Evolutionary conservation across 2,113 vertebrate species (phyloP).

Genomic region (Elephantulus edwardii): DNA sequence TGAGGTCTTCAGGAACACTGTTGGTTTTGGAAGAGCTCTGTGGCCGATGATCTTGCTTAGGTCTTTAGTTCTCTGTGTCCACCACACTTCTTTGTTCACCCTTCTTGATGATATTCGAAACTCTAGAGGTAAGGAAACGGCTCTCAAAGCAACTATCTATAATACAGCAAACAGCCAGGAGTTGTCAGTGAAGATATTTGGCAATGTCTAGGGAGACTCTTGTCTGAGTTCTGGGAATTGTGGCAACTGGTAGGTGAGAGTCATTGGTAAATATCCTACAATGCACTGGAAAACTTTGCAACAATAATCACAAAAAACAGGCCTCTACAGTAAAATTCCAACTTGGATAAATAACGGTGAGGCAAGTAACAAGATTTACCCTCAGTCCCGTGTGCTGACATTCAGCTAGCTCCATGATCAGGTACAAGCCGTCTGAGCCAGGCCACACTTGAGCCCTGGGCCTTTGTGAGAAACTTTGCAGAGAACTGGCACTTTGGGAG

Average conservation of each 20-base stretch:
- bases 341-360: fast-evolving
- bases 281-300: not conserved
- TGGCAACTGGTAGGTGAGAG: not conserved
- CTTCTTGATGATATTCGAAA: not conserved
- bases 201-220: not conserved
- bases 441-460: too few relatives aligned
- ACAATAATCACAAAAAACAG: not conserved
- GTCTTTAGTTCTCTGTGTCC: not conserved
- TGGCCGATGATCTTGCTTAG: fast-evolving
- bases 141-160: not conserved
- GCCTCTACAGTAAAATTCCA: not conserved
- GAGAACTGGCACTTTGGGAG: fast-evolving
- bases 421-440: not conserved
- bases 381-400: fast-evolving
- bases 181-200: not conserved
- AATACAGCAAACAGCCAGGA: too few relatives aligned
- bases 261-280: fast-evolving
- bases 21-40: not conserved
- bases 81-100: not conserved
- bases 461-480: not conserved
- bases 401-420: fast-evolving
- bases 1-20: not conserved
- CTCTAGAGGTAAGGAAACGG: not conserved
- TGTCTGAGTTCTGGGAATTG: too few relatives aligned
- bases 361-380: fast-evolving